Conservation (phyloP, 2,888 invertebrate genomes). For the Aricia artaxerxes region DNA sequence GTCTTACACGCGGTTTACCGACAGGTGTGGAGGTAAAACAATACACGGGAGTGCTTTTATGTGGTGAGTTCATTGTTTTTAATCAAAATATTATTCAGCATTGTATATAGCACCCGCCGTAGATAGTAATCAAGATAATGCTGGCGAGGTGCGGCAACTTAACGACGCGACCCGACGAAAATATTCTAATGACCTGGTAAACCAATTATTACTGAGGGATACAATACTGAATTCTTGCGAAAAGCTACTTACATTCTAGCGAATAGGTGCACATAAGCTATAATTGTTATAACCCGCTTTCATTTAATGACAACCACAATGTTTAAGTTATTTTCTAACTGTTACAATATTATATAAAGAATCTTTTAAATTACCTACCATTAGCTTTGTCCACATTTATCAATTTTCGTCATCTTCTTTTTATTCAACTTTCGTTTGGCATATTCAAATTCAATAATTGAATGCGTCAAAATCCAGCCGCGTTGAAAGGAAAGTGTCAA, state of each 20-base stretch:
- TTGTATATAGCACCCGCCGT: not conserved
- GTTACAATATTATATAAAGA: too few species aligned
- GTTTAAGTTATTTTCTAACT: too few species aligned
- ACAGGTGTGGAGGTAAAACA: constrained; percentile 56
- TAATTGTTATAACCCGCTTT: too few species aligned
- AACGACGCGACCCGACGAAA: constrained; percentile 9
- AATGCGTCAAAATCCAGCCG: too few species aligned
- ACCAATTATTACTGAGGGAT: not conserved
- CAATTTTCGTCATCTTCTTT: too few species aligned
- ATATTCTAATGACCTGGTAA: constrained; percentile 25
- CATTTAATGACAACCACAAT: too few species aligned
- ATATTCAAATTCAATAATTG: too few species aligned
- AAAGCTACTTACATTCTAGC: not conserved
- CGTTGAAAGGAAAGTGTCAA: too few species aligned
- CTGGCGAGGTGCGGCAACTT: constrained; percentile 13
- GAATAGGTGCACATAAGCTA: not conserved
- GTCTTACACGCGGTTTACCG: constrained; percentile 37
- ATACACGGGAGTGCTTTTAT: constrained; percentile 60
- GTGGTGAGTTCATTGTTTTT: constrained; percentile 53
- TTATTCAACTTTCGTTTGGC: too few species aligned
- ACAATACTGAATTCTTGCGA: not conserved
- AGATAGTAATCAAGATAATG: constrained; percentile 23
- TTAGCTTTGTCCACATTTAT: too few species aligned
- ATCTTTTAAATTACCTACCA: too few species aligned
- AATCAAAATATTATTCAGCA: constrained; percentile 10